phyloP scores from a whole-genome alignment of 1,140 invertebrate genomes.

The Tetramorium simillimum region DNA sequence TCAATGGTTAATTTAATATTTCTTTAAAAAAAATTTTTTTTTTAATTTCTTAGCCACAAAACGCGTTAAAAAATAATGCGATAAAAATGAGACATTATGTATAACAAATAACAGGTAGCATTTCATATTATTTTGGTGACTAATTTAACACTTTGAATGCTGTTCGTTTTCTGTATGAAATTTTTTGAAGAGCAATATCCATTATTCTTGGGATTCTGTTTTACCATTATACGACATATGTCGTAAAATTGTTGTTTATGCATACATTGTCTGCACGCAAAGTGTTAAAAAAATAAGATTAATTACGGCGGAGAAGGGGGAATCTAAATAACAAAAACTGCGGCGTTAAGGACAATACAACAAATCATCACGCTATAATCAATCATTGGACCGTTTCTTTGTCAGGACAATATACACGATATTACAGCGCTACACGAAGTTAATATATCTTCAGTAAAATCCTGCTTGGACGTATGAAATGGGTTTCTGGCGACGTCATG shows the following conservation, averaged over 20 bases:
- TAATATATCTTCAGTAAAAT: conserved; percentile 26
- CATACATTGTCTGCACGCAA: background rate
- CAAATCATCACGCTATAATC: conserved; percentile 38
- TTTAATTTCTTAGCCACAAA: background rate
- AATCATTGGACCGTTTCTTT: conserved; percentile 13
- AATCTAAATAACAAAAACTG: conserved; percentile 23
- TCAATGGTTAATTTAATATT: background rate
- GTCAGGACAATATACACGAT: background rate
- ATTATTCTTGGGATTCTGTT: background rate
- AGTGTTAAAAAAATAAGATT: conserved; percentile 37
- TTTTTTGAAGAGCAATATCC: background rate
- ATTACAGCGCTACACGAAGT: conserved; percentile 64
- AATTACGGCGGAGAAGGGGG: background rate
- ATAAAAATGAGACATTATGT: conserved; percentile 1
- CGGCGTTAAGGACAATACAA: conserved; percentile 13
- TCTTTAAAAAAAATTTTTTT: background rate
- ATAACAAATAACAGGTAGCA: background rate
- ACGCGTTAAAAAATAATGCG: conserved; percentile 5
- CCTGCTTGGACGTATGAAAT: conserved; percentile 50
- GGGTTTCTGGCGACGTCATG: conserved; percentile 66
- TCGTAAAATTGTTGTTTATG: background rate
- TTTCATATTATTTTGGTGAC: background rate
- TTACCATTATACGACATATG: background rate
- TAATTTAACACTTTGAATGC: conserved; percentile 38
- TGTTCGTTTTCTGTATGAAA: background rate